phyloP scores from a whole-genome alignment of 2,888 invertebrate species.

The Parelbella ahira region DNA sequence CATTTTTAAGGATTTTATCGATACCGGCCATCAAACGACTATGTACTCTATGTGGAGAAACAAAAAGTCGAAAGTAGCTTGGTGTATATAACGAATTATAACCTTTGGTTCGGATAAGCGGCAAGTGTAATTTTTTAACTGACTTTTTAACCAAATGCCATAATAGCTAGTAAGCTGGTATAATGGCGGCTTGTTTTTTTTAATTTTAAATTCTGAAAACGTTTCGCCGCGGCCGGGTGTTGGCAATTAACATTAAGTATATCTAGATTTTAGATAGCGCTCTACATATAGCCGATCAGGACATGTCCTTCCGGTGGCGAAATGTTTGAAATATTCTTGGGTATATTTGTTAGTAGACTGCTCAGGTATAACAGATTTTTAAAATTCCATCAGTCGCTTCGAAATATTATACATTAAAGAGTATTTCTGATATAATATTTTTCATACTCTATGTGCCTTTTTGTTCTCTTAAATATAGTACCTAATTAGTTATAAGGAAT shows the following conservation, averaged over 20 bases:
- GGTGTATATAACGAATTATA: constrained; percentile 27
- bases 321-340: constrained; percentile 24
- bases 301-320: constrained; percentile 57
- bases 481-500: no score
- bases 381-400: no score
- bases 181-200: constrained; percentile 60
- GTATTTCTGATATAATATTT: no score
- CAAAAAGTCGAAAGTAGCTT: no score
- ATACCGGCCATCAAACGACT: constrained; percentile 2
- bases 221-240: constrained; percentile 57
- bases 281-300: constrained; percentile 58
- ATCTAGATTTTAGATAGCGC: constrained; percentile 73
- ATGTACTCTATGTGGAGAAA: no score
- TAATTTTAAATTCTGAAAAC: constrained; percentile 55
- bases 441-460: no score
- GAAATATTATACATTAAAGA: no score
- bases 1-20: constrained; percentile 55
- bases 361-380: no score
- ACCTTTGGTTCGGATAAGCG: constrained; percentile 29
- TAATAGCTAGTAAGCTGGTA: constrained; percentile 56
- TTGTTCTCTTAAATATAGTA: no score
- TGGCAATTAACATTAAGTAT: constrained; percentile 68
- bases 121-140: constrained; percentile 66
- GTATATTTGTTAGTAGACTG: no score
- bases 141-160: constrained; percentile 55